Evolutionary conservation across 1,140 invertebrate species (phyloP).

Genomic region (Temnothorax curvispinosus): DNA sequence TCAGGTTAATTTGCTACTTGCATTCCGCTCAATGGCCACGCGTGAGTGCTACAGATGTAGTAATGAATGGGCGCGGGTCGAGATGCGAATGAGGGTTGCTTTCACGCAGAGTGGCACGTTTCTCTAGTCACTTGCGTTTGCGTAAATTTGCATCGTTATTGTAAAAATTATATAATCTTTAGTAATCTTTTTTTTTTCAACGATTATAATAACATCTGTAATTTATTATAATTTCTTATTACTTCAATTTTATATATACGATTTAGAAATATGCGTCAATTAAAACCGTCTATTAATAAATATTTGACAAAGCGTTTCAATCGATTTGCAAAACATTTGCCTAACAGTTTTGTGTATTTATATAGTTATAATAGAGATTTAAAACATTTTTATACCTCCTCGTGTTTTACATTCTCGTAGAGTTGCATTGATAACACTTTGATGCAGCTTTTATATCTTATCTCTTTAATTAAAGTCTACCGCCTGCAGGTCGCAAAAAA

Average conservation of each 20-base stretch:
- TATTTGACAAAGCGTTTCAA: neutral
- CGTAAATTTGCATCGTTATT: neutral
- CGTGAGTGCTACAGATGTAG: constrained; percentile 70
- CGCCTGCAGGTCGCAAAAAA: constrained; percentile 32
- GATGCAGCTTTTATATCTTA: neutral
- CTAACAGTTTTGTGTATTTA: neutral
- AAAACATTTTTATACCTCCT: neutral
- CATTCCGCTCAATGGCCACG: constrained; percentile 74
- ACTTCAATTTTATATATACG: neutral
- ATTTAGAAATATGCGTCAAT: neutral
- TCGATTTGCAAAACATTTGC: neutral
- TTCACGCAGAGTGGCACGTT: neutral
- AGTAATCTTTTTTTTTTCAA: neutral
- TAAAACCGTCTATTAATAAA: neutral
- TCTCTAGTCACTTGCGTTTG: neutral
- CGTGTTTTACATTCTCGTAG: neutral
- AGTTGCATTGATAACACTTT: constrained; percentile 13
- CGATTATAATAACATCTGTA: neutral
- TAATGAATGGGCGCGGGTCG: constrained; percentile 73
- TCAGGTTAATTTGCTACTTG: constrained; percentile 78
- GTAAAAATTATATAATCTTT: neutral
- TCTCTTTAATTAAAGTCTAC: constrained; percentile 55
- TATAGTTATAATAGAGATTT: neutral
- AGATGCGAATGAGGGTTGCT: constrained; percentile 53
- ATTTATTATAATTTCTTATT: neutral